Base-by-base conservation (phyloP, 2,797 vertebrate genomes). In the Carcharodon carcharias region DNA sequence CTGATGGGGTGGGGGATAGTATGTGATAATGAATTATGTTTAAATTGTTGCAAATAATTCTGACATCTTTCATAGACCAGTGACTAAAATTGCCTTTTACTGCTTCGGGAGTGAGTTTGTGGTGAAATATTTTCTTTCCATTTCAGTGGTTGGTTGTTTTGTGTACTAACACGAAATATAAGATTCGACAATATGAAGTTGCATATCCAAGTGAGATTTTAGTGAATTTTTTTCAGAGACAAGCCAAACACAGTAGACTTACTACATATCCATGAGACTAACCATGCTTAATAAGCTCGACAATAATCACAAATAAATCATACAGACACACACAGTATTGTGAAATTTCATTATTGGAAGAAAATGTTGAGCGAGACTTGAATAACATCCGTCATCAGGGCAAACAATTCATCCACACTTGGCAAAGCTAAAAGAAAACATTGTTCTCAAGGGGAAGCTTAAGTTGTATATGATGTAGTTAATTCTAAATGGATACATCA, bases 361-460 rank as follows among this genome's bases (percentile, higher is more conserved):
- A 67, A 26, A 63, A 82, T 63, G 1, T 35, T 93, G 58, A 93
- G 61, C 56, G n/a, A 23, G 91, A 0, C 18, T 93, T 65, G 35
- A n/a, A 2, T 45, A 26, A 26, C 21, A 93, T 65, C 63, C 63
- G 11, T 67, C 40, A 93, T 45, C 26, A 65, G 50, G 65, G 50
- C 16, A 77, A 73, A 77, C 69, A 35, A 54, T 95, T 71, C 31
- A 31, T 67, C 94, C 45, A 54, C 40, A 95, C 40, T 77, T 77
- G 50, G 67, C 94, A 77, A 56, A 35, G 69, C 54, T 95, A 69
- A 95, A 95, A 73, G 94, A 58, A 95, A 58, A 54, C 69, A 3
- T 95, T 95, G 94, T 95, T 73, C 40, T 77, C 50, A 56, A 95
- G 7, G 12, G 31, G 69, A 54, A 95, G 4, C 71, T 35, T 18